Evolutionary conservation across 1,140 invertebrate genomes (phyloP).

Genomic region (Hirudo medicinalis): DNA sequence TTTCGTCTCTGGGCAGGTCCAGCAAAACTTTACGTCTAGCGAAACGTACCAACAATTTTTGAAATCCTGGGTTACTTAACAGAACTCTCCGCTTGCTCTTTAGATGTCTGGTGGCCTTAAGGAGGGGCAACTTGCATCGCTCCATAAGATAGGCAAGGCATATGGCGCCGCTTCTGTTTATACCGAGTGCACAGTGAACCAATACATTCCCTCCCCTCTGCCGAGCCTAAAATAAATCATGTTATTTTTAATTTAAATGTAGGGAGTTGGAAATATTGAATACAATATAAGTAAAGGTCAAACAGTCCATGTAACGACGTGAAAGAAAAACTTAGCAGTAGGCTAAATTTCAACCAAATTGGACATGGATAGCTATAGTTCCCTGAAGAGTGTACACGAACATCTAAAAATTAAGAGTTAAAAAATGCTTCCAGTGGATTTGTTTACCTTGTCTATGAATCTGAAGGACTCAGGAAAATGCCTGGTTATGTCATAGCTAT

Average conservation of each 20-base stretch:
- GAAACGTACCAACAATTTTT: slow-evolving; percentile 19
- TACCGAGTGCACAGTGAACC: slow-evolving; percentile 24
- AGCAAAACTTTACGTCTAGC: slow-evolving; percentile 16
- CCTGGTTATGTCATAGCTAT: slow-evolving; percentile 21
- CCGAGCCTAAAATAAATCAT: slow-evolving; percentile 7
- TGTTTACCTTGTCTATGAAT: slow-evolving; percentile 17
- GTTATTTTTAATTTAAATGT: not conserved
- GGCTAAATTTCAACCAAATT: no score
- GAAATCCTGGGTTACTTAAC: slow-evolving; percentile 19
- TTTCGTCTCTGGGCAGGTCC: slow-evolving; percentile 2
- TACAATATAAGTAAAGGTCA: not conserved
- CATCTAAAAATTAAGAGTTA: not conserved
- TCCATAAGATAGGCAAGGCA: slow-evolving; percentile 23
- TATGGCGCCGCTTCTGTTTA: slow-evolving; percentile 22
- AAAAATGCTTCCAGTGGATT: no score
- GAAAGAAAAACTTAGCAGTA: no score
- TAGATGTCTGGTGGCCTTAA: slow-evolving; percentile 13
- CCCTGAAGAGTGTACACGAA: not conserved
- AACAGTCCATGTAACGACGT: no score
- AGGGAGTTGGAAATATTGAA: not conserved
- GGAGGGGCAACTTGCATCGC: slow-evolving; percentile 8
- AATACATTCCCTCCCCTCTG: slow-evolving; percentile 18
- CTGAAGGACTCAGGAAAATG: slow-evolving; percentile 21
- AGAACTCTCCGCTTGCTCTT: slow-evolving; percentile 20
- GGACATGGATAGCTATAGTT: not conserved